Evolutionary conservation across 2,113 vertebrate species (phyloP).

Genomic region (Cyrtonyx montezumae): DNA sequence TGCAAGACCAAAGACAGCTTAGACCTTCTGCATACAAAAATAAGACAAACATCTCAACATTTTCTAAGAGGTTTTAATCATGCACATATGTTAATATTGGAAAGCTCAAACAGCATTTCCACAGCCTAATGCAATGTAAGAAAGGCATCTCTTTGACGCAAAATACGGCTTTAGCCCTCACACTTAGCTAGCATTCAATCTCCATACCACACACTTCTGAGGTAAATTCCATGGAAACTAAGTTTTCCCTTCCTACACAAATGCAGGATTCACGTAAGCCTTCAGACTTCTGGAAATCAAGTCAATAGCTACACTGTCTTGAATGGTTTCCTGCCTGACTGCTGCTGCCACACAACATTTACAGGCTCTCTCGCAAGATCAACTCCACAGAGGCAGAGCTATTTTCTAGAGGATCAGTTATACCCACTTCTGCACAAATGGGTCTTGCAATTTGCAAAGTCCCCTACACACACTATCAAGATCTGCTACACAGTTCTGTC

Average conservation of each 20-base stretch:
- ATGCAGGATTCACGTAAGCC: neutral
- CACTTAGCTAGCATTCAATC: neutral
- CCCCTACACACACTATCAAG: neutral
- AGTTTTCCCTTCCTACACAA: neutral
- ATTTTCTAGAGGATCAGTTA: neutral
- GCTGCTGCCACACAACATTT: neutral
- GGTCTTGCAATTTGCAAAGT: neutral
- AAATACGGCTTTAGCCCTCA: neutral
- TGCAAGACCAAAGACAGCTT: neutral
- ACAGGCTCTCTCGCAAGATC: neutral
- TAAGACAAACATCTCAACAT: neutral
- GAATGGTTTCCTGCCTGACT: neutral
- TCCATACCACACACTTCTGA: neutral
- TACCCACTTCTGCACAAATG: neutral
- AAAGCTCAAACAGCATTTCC: neutral
- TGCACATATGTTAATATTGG: neutral
- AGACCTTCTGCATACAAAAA: neutral
- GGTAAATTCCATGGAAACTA: neutral
- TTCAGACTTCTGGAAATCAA: neutral
- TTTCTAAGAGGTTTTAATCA: neutral
- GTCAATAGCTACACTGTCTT: neutral
- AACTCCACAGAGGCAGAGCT: neutral
- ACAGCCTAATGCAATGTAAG: neutral
- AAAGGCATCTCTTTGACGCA: neutral
- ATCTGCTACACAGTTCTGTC: neutral